A percentile compares a stretch with the other conserved stretches of the same genome.
Evolutionary conservation across 2,888 invertebrate species (phyloP).

Genomic region (Ochropleura plecta): DNA sequence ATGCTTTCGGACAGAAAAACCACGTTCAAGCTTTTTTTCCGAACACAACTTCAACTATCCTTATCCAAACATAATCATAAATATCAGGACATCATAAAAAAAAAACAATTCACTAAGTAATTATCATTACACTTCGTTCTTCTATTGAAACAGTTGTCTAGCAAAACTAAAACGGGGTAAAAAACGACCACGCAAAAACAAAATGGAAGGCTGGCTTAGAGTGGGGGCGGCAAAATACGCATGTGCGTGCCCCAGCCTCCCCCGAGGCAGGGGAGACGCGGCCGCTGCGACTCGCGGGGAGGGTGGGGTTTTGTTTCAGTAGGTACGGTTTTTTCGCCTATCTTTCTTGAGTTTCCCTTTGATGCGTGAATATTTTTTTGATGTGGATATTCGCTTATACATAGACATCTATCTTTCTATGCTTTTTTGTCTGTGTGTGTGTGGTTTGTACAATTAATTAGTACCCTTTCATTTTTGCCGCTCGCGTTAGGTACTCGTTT

Average conservation of each 20-base stretch:
- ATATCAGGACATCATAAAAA: not conserved
- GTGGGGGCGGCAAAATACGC: constrained; percentile 83
- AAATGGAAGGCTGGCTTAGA: constrained; percentile 87
- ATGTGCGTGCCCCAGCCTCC: constrained; percentile 81
- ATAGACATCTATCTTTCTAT: not conserved
- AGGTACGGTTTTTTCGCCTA: constrained; percentile 74
- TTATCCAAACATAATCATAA: not conserved
- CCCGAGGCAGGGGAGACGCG: constrained; percentile 65
- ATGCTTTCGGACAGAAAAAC: too few relatives aligned
- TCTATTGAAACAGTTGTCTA: constrained; percentile 65
- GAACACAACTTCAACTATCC: not conserved
- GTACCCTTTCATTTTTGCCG: constrained; percentile 77
- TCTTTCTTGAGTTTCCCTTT: constrained; percentile 75
- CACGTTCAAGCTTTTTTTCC: not conserved
- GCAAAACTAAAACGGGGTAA: constrained; percentile 66
- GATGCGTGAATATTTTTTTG: constrained; percentile 61
- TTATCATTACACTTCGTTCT: constrained; percentile 34
- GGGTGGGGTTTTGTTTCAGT: constrained; percentile 74
- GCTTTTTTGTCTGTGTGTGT: constrained; percentile 63
- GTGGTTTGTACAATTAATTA: constrained; percentile 84
- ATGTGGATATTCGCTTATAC: constrained; percentile 15
- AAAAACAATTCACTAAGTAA: not conserved
- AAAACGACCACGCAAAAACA: constrained; percentile 81
- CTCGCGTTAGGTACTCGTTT: constrained; percentile 76
- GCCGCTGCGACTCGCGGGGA: constrained; percentile 66